A percentile compares a stretch with the other conserved stretches of the same genome.
phyloP scores from a whole-genome alignment of 1,140 invertebrate genomes.

The Danaus plexippus region DNA sequence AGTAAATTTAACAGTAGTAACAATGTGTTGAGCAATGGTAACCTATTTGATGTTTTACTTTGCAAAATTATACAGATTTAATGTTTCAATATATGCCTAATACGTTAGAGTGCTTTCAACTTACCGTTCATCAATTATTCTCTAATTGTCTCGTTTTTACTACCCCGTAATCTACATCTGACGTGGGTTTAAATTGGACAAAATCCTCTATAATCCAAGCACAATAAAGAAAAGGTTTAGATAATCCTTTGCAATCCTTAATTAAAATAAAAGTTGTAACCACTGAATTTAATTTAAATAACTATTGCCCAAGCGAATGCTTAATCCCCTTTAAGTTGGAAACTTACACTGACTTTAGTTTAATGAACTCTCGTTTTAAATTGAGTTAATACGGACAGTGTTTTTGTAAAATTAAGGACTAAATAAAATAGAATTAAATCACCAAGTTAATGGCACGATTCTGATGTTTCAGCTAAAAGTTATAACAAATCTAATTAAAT shows the following conservation, averaged over 20 bases:
- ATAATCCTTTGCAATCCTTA: constrained; percentile 2
- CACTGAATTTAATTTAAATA: constrained; percentile 7
- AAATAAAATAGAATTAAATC: constrained; percentile 1
- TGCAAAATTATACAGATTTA: no score
- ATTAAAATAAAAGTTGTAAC: constrained; percentile 3
- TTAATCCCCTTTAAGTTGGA: constrained; percentile 1
- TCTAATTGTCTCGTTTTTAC: no score
- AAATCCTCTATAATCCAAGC: constrained; percentile 8
- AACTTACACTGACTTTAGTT: neutral
- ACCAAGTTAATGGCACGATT: no score
- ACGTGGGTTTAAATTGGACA: constrained; percentile 13
- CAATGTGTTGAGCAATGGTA: no score
- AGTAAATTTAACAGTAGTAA: no score
- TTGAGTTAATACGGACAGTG: constrained; percentile 3
- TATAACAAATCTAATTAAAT: no score
- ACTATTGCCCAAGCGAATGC: constrained; percentile 3
- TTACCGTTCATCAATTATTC: no score
- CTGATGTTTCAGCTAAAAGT: no score
- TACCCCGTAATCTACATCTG: constrained; percentile 11
- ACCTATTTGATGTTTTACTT: no score
- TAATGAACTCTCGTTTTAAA: constrained; percentile 7
- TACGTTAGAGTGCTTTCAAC: no score
- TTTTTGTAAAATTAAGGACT: constrained; percentile 2
- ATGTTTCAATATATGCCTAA: no score
- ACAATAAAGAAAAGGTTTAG: constrained; percentile 10